Base-by-base conservation (phyloP, 2,888 invertebrate species). In the Abscondita cerata region DNA sequence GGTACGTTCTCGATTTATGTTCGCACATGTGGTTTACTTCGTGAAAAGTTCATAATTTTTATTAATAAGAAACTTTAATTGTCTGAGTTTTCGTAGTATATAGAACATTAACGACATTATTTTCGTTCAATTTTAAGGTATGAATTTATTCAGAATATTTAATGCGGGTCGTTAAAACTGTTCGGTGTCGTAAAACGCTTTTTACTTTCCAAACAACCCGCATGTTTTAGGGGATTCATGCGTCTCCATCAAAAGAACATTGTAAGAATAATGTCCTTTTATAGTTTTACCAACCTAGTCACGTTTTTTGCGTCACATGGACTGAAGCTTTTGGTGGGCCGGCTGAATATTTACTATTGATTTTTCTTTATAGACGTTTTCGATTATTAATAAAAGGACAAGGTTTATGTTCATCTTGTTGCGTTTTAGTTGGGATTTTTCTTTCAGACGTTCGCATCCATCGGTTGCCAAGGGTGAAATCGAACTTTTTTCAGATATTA, bases 301-400 rank as follows among this genome's bases (percentile, higher is more conserved):
- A 66, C 67, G 67, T 69, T 62, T 64, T 66, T 64, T 64, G 62
- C 60, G 65, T 61, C 66, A 65, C 64, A 66, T 64, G 65, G 62
- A 44, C 60, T 62, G 50, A 65, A 62, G 61, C 66, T 57, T 59
- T n/a, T 59, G 55, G 54, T 51, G 51, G 55, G 38, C 20, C 25
- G 51, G 51, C 50, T 47, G 52, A 48, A 57, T 46, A 58, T 57
- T 62, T 52, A 59, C 18, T 54, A 59, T 62, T 52, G 58, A 59
- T 58, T 58, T 51, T 52, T 31, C 13, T 47, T 53, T 50, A 34
- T 51, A 46, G 50, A 52, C 51, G 12, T 44, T 62, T 48, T 20
- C 12, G 40, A 55, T 62, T 59, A 44, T 59, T 20, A 40, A 52
- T 58, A 52, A 57, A 25, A 48, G 53, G 53, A 57, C 52, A 53